Evolutionary conservation across 2,888 invertebrate genomes (phyloP).

Genomic region (Sericinus montela): DNA sequence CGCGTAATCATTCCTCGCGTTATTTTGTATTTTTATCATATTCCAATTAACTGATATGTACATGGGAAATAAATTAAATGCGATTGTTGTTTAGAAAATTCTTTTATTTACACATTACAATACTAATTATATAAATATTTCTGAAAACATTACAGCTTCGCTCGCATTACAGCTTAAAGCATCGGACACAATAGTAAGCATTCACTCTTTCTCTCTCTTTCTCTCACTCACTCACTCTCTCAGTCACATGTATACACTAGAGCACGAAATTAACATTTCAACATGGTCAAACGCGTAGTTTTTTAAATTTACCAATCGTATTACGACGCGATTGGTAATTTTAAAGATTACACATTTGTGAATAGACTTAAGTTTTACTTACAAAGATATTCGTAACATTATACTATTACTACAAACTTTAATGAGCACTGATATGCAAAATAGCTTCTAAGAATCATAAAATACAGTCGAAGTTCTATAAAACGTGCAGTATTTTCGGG

Average conservation of each 20-base stretch:
- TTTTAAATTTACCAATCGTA: too few species aligned
- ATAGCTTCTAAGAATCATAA: slow-evolving; percentile 18
- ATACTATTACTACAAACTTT: slow-evolving; percentile 31
- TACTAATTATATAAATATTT: slow-evolving; percentile 60
- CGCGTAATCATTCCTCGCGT: slow-evolving; percentile 32
- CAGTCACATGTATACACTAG: neutral
- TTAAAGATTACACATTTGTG: too few species aligned
- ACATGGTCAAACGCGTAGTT: too few species aligned
- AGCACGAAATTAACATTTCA: too few species aligned
- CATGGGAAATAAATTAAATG: slow-evolving; percentile 22
- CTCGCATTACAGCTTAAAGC: slow-evolving; percentile 14
- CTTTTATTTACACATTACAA: slow-evolving; percentile 69
- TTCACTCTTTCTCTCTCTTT: neutral
- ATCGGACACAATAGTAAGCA: neutral
- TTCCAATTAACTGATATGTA: neutral
- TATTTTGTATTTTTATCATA: neutral
- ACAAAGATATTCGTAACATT: slow-evolving; percentile 23
- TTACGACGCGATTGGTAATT: too few species aligned
- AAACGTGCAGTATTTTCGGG: slow-evolving; percentile 22
- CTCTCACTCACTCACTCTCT: neutral
- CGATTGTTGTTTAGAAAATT: slow-evolving; percentile 33
- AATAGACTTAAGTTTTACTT: neutral
- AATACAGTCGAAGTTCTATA: slow-evolving; percentile 16
- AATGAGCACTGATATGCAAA: slow-evolving; percentile 44
- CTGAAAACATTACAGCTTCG: slow-evolving; percentile 21